These are phyloP conservation scores for Periplaneta americana DNA, from an alignment of 1,140 invertebrate species.

Conservation along the genomic window DNA sequence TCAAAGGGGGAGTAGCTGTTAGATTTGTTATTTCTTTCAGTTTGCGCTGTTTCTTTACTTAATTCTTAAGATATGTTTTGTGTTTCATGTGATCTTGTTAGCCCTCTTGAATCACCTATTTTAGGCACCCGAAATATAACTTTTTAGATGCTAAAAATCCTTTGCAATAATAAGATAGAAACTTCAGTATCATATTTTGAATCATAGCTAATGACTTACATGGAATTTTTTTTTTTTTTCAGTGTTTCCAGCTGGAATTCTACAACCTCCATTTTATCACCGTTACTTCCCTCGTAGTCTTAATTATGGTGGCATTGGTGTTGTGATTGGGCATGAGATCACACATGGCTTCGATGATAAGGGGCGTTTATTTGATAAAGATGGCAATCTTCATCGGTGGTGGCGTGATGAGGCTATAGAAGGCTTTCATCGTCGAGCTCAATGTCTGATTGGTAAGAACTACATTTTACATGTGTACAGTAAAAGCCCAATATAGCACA, in stretches of 20 bases:
- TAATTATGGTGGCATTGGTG: conserved; percentile 73
- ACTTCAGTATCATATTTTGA: too few species aligned
- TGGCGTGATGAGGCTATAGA: conserved; percentile 63
- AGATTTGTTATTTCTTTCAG: too few species aligned
- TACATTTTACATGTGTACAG: background rate
- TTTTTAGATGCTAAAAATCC: too few species aligned
- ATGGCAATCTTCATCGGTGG: conserved; percentile 69
- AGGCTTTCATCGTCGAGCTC: conserved; percentile 60
- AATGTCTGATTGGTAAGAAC: conserved; percentile 76
- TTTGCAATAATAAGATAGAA: too few species aligned
- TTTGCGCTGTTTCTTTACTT: too few species aligned
- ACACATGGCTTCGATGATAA: conserved; percentile 64
- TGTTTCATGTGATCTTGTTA: too few species aligned
- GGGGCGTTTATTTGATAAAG: conserved; percentile 59
- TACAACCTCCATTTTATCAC: conserved; percentile 88
- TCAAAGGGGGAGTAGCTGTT: too few species aligned
- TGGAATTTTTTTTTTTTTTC: conserved; percentile 24
- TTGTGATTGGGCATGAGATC: conserved; percentile 64
- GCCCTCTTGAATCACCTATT: too few species aligned
- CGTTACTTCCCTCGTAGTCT: conserved; percentile 70
- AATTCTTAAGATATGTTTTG: too few species aligned
- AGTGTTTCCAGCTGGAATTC: conserved; percentile 89
- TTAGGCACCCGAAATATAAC: too few species aligned
- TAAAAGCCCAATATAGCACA: too few species aligned
- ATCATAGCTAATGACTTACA: too few species aligned